phyloP scores from a whole-genome alignment of 2,797 vertebrate species.

The Cossypha polioptera region DNA sequence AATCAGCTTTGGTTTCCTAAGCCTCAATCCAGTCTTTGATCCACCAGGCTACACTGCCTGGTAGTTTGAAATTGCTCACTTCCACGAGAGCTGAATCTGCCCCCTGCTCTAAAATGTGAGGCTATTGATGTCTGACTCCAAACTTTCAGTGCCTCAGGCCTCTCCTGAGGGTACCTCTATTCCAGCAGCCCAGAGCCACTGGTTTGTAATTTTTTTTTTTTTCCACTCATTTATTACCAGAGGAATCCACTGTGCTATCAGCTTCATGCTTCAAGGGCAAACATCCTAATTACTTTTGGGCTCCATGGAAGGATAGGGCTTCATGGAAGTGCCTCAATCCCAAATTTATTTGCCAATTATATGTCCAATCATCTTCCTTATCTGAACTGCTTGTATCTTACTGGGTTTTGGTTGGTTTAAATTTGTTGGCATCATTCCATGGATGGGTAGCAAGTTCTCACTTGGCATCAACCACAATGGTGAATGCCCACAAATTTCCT shows the following conservation, averaged over 20 bases:
- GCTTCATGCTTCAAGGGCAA: not conserved
- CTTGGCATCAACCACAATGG: not conserved
- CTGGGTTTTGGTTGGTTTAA: not conserved
- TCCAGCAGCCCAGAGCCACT: not conserved
- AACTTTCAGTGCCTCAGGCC: constrained; percentile 34
- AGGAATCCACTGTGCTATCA: not conserved
- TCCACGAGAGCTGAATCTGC: not conserved
- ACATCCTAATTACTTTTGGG: not conserved
- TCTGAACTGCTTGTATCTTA: not conserved
- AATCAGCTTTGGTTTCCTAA: constrained; percentile 6
- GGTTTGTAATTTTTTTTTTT: not conserved
- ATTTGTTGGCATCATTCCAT: not conserved
- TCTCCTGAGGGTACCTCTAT: constrained; percentile 20
- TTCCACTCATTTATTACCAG: not conserved
- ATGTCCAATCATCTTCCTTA: not conserved
- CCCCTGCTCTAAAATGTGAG: not conserved
- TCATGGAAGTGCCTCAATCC: not conserved
- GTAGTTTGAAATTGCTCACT: constrained; percentile 33
- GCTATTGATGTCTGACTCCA: constrained; percentile 26
- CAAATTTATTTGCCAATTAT: not conserved
- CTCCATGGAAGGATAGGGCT: not conserved
- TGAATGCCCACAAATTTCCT: not conserved
- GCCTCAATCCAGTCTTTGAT: not conserved
- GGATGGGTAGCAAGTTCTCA: not conserved
- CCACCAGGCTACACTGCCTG: not conserved